Conservation (phyloP, 1,140 invertebrate species). For the Pseudachorutes palmiensis region DNA sequence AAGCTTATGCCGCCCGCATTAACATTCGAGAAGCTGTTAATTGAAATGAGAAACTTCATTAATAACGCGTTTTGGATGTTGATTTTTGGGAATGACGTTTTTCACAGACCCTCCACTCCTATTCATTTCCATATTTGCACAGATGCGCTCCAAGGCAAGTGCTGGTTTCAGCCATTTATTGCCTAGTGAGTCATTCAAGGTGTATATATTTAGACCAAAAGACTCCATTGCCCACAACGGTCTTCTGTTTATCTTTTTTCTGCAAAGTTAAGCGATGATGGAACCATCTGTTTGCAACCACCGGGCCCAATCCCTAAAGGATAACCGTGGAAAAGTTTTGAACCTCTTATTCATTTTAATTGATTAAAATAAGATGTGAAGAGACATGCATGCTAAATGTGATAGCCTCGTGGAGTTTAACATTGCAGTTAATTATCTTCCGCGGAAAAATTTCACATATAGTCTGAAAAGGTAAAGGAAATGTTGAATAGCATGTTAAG, state of each 20-base stretch:
- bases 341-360: background rate
- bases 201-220: background rate
- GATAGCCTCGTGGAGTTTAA: too few relatives aligned
- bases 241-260: conserved; percentile 4
- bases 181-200: conserved; percentile 1
- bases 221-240: background rate
- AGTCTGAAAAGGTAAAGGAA: background rate
- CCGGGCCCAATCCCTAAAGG: background rate
- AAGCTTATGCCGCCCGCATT: too few relatives aligned
- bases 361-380: background rate
- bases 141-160: background rate
- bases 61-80: too few relatives aligned
- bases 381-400: too few relatives aligned
- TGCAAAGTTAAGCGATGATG: background rate
- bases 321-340: background rate
- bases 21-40: too few relatives aligned
- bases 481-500: background rate
- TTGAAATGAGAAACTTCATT: too few relatives aligned
- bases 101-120: too few relatives aligned
- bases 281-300: background rate
- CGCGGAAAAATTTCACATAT: background rate
- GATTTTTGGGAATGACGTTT: too few relatives aligned
- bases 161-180: background rate
- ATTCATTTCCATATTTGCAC: conserved; percentile 2
- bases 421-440: background rate